A percentile compares a stretch with the other conserved stretches of the same genome.
Conservation (phyloP, 2,797 vertebrate species). For the Macrochelys suwanniensis region DNA sequence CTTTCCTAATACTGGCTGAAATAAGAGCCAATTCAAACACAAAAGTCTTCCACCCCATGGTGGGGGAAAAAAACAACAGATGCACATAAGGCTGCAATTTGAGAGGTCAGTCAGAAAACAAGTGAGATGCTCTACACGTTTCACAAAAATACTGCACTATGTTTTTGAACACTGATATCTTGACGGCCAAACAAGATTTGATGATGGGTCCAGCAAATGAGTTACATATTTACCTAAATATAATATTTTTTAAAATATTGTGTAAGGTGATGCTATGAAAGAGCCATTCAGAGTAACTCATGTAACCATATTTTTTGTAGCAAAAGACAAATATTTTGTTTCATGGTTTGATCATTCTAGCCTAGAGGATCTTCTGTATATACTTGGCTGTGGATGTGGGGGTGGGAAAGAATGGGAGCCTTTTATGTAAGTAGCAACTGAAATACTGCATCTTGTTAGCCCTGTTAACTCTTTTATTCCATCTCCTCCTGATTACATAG, state of each 20-base stretch:
- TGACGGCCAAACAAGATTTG: neutral
- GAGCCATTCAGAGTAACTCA: neutral
- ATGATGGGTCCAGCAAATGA: accelerated
- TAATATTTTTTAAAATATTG: accelerated
- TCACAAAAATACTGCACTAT: neutral
- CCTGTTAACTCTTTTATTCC: neutral
- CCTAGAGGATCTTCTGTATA: neutral
- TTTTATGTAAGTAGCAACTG: neutral
- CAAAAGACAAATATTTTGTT: neutral
- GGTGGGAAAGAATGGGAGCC: neutral
- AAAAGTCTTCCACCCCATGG: neutral
- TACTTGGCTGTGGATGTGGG: neutral
- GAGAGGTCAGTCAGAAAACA: neutral
- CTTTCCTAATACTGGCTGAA: neutral
- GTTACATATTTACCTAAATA: neutral
- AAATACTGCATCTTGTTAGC: neutral
- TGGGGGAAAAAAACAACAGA: neutral
- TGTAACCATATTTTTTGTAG: neutral
- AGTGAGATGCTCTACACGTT: neutral
- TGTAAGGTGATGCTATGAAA: neutral
- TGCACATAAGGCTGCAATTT: neutral
- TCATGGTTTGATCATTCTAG: neutral
- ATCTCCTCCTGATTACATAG: neutral
- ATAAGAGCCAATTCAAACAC: neutral
- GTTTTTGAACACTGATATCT: neutral